Conservation (phyloP, 2,113 vertebrate genomes). For the Pica pica region DNA sequence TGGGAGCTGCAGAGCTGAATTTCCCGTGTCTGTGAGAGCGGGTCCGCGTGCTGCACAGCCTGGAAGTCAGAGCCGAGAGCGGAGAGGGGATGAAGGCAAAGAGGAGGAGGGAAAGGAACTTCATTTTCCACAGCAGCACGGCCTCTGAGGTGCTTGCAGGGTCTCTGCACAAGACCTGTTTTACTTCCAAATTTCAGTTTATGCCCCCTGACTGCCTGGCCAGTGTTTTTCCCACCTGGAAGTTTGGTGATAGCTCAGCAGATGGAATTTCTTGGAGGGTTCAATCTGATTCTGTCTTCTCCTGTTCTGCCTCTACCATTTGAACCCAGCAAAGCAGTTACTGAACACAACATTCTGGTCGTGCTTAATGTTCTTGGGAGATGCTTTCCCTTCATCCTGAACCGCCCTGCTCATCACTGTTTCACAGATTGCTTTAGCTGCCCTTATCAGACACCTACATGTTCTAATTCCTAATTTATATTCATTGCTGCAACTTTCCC, state of each 20-base stretch:
- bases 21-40: neutral
- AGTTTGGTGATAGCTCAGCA: neutral
- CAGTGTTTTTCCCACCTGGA: neutral
- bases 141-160: neutral
- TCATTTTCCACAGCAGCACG: neutral
- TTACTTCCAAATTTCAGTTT: rapidly evolving
- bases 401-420: neutral
- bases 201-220: neutral
- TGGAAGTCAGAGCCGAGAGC: neutral
- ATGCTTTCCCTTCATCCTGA: neutral
- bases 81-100: neutral
- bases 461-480: neutral
- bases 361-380: neutral
- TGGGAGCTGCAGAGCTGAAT: neutral
- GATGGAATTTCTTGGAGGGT: neutral
- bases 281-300: neutral
- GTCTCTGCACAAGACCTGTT: neutral
- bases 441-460: slow-evolving; percentile 29
- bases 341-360: neutral
- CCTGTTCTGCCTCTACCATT: neutral
- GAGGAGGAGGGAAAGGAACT: neutral
- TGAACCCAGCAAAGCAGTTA: neutral
- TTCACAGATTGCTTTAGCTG: neutral
- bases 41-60: neutral
- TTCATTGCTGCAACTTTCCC: neutral